Evolutionary conservation across 1,140 invertebrate species (phyloP), one percentile per base, ranked within the genome.

Genomic region (Drosophila ercepeae): DNA sequence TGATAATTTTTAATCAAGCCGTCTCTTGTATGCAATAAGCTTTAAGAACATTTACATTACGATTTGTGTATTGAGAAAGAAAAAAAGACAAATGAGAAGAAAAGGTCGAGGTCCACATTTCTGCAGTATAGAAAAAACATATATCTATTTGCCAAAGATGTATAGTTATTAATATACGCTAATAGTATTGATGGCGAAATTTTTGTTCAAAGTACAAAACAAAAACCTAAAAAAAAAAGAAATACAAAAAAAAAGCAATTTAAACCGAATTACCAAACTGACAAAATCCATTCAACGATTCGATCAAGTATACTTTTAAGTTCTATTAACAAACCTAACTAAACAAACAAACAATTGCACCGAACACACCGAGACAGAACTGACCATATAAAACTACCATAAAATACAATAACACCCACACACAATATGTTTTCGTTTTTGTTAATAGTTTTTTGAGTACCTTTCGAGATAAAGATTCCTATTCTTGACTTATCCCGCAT

Each of bases 101-200:
- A 89, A 91, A 91, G 83, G 90, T 91, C 90, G 90, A 91, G 90
- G 90, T 91, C 90, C 89, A 91, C 76, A 88, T 90, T 86, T 89
- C 88, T 75, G 72, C 88, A 77, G 75, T 82, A 90, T 78, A 90
- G 58, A 77, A 77, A 86, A 77, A 86, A 86, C 82, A 88, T 86
- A 86, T 86, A 88, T 86, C 81, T 86, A 59, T 41, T 86, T 86
- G 82, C 73, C 82, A 76, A 84, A 84, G 81, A 86, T 86, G 82
- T 86, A 86, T 86, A 77, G 81, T 86, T 86, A 63, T 88, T 86
- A 79, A 90, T 77, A 81, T 81, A 89, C 79, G 82, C 79, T 90
- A 83, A 78, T 79, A 88, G 81, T 82, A 90, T 89, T 90, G 89
- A 90, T 90, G 89, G 89, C 89, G 88, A 90, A 86, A 91, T 91